Evolutionary conservation across 1,140 invertebrate genomes (phyloP), one percentile per base, ranked within the genome.

Genomic region (Brachionus sp.): DNA sequence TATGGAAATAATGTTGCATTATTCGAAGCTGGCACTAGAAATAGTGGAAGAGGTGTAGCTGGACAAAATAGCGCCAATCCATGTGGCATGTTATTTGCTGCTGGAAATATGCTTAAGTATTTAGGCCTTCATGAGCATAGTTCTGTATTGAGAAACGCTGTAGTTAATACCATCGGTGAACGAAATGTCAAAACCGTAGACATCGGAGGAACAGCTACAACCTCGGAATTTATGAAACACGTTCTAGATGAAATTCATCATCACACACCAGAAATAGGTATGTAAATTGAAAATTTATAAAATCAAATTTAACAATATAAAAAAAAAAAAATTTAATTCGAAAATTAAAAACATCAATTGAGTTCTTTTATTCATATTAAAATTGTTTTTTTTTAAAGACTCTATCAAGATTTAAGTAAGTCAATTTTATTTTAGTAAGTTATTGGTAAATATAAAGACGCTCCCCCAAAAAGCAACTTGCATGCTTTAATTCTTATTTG

Each of bases 191-290:
- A 92, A 86, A 98, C 96, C 7, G 95, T 95, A 88, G 96, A 98
- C 90, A 91, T 98, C 84, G 70, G 96, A 46, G 96, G 96, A 0
- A 95, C 97, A 87, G 92, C 93, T 13, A 95, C 94, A 70, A 98
- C 96, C 33, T 93, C 93, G 85, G 96, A 98, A 85, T 98, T 96
- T 88, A 97, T 95, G n/a, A 91, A 92, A 85, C 95, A 96, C 62
- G 91, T 99, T 75, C 29, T 83, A 1, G 42, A 70, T 33, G 66
- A 83, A 42, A 53, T 83, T 10, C 23, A 66, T 37, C 29, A 37
- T 19, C n/a, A 66, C 6, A 83, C 82, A 19, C 82, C 82, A 16
- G 66, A 73, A 62, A 73, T 77, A 29, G 82, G 82, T 68, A 37
- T 2, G 19, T 57, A 9, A 42, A 13, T 42, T 42, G 2, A 3